Conservation (phyloP, 2,888 invertebrate genomes). For the Nemoura dubitans region DNA sequence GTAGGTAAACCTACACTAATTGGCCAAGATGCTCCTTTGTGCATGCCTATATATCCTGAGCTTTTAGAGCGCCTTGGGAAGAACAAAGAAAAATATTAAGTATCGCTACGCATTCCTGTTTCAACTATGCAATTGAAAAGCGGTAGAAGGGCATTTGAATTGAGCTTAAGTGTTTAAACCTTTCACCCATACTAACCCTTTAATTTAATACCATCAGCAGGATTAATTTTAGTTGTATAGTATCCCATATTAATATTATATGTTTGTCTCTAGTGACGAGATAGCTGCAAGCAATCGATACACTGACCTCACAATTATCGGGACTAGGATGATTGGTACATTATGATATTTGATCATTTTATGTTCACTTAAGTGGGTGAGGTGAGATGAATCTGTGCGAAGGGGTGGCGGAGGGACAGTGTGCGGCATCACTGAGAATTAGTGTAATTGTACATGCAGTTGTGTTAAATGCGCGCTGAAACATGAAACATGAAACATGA, state of each 20-base stretch:
- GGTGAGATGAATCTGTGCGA: not conserved
- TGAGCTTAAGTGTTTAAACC: not conserved
- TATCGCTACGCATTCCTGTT: not conserved
- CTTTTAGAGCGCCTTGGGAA: not conserved
- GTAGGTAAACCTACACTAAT: not conserved
- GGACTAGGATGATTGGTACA: not conserved
- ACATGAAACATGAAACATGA: not conserved
- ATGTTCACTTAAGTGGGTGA: not conserved
- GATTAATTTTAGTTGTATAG: not conserved
- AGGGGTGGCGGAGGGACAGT: not conserved
- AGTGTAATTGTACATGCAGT: not conserved
- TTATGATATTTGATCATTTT: not conserved
- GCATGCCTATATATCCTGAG: not conserved
- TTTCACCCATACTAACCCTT: not conserved
- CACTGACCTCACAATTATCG: not conserved
- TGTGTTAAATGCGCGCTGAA: not conserved
- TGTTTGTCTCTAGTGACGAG: no score
- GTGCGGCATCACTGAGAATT: not conserved
- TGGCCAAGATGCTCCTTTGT: not conserved
- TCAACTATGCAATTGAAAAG: not conserved
- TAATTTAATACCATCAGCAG: not conserved
- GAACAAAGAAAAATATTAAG: not conserved
- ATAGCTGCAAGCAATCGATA: no score
- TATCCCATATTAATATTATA: no score
- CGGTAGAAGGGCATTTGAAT: not conserved